Evolutionary conservation across 2,888 invertebrate genomes (phyloP).

Genomic region (Arenicola marina): DNA sequence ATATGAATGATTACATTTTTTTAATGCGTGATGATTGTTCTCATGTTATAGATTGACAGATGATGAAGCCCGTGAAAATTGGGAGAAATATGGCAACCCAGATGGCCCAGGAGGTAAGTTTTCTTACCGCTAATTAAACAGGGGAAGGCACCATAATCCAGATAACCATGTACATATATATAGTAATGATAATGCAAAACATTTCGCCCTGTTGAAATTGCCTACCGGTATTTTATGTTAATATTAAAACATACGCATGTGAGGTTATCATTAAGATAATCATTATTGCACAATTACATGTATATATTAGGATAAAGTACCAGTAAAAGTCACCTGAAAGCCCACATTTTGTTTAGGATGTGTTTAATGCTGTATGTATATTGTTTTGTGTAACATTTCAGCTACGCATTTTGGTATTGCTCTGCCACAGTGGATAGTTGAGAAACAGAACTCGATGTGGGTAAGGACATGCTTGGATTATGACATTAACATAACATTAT

Average conservation of each 20-base stretch:
- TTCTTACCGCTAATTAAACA: slow-evolving; percentile 5
- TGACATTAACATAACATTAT: neutral
- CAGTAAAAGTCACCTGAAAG: too few species aligned
- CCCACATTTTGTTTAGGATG: neutral
- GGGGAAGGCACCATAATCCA: too few species aligned
- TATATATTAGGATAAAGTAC: too few species aligned
- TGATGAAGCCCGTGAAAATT: slow-evolving; percentile 94
- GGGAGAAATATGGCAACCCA: slow-evolving; percentile 99
- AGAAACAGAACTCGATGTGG: slow-evolving; percentile 98
- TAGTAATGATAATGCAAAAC: too few species aligned
- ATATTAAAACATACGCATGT: too few species aligned
- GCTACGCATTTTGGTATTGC: slow-evolving; percentile 99
- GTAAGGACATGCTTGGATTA: slow-evolving; percentile 62
- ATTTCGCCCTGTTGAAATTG: too few species aligned
- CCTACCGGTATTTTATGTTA: too few species aligned
- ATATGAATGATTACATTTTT: slow-evolving; percentile 2
- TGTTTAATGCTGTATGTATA: neutral
- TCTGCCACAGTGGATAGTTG: slow-evolving; percentile 98
- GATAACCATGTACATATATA: too few species aligned
- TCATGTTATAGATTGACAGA: slow-evolving; percentile 79
- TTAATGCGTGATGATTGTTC: too few species aligned
- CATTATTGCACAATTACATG: too few species aligned
- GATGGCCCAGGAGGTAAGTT: slow-evolving; percentile 86
- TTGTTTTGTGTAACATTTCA: slow-evolving; percentile 40
- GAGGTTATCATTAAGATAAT: too few species aligned